These are phyloP conservation scores for Napeogenes inachia DNA, from an alignment of 2,888 invertebrate species.

Conservation along the genomic window DNA sequence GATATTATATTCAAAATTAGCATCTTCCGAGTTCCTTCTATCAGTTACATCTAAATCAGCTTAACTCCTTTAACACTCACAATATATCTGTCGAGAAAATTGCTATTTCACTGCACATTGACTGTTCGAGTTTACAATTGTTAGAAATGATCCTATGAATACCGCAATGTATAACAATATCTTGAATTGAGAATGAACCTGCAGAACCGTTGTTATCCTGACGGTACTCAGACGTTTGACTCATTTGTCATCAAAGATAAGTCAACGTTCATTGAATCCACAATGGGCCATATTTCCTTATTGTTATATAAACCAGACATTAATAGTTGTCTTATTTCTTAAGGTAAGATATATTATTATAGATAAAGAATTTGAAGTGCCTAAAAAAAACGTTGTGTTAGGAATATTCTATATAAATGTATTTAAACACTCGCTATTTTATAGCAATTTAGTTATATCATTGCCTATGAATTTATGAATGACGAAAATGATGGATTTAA, in stretches of 20 bases:
- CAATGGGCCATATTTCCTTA: conserved; percentile 57
- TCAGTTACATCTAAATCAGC: conserved; percentile 68
- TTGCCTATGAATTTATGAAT: conserved; percentile 9
- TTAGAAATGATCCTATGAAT: conserved; percentile 24
- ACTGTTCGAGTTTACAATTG: conserved; percentile 23
- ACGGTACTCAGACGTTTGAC: conserved; percentile 49
- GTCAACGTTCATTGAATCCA: conserved; percentile 57
- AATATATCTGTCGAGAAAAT: conserved; percentile 25
- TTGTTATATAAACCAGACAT: conserved; percentile 36
- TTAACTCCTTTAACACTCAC: conserved; percentile 50
- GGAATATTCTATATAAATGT: no score
- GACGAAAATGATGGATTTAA: conserved; percentile 36
- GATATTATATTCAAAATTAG: conserved; percentile 64
- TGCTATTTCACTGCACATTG: conserved; percentile 32
- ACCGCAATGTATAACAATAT: conserved; percentile 43
- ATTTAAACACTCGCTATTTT: no score
- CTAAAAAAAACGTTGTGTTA: no score
- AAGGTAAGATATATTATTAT: no score
- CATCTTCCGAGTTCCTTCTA: conserved; percentile 54
- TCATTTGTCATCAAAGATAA: conserved; percentile 66
- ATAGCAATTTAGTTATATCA: background rate
- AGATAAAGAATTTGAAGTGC: no score
- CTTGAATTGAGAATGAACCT: conserved; percentile 12
- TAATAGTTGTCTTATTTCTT: no score
- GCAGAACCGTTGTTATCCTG: conserved; percentile 17